Conservation (phyloP, 2,113 vertebrate species). For the Coturnix japonica region DNA sequence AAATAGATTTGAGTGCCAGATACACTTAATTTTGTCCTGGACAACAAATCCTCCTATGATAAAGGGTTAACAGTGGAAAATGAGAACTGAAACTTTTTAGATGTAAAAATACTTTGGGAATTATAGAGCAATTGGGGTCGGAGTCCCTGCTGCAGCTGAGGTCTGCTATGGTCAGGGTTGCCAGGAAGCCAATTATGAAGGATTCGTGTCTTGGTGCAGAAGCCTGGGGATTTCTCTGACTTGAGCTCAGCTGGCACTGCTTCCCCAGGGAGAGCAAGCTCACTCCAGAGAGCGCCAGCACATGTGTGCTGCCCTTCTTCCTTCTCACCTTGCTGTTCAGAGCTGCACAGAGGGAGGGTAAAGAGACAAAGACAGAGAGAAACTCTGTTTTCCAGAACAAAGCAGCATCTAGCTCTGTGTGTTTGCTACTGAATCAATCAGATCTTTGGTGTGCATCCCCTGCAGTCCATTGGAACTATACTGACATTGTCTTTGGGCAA, state of each 20-base stretch:
- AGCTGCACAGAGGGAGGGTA: background rate
- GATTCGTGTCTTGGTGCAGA: slow-evolving; percentile 34
- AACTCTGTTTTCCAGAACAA: background rate
- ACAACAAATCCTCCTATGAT: background rate
- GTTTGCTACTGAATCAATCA: background rate
- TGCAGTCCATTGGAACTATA: background rate
- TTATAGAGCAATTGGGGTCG: background rate
- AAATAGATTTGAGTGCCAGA: background rate
- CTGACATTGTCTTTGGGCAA: rapidly evolving
- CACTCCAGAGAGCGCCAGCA: background rate
- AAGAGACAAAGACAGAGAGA: background rate
- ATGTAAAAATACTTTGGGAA: background rate
- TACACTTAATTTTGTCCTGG: background rate
- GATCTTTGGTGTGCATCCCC: background rate
- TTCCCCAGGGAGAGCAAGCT: slow-evolving; percentile 4
- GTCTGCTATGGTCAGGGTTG: background rate
- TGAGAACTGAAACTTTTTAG: background rate
- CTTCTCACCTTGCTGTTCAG: slow-evolving; percentile 8
- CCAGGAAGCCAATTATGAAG: slow-evolving; percentile 34
- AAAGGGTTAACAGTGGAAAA: background rate
- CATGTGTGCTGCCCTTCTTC: background rate
- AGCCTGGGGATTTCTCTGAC: slow-evolving; percentile 38
- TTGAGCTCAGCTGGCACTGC: slow-evolving; percentile 50
- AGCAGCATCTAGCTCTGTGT: background rate
- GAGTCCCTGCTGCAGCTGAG: background rate